Base-by-base conservation (phyloP, 2,888 invertebrate species). In the Boloria selene region DNA sequence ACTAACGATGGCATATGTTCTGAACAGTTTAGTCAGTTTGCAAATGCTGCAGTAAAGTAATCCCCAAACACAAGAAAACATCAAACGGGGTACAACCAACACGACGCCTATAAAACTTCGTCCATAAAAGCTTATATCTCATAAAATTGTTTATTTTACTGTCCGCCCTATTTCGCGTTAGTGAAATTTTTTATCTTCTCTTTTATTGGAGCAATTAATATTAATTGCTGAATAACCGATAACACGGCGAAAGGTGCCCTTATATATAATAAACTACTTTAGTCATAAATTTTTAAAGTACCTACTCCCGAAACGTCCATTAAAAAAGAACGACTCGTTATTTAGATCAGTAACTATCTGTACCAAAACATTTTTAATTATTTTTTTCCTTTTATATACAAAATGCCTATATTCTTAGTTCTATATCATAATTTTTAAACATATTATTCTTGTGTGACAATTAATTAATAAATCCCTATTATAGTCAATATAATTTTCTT, bases 141-240 rank as follows among this genome's bases (percentile, higher is more conserved):
- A 66, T 74, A 73, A 73, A 74, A 70, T 67, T 67, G 68, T 72
- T 73, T 73, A 72, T 69, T 70, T 67, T 63, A 69, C 52, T 49
- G 61, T 55, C 42, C 61, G 63, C 50, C 62, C 68, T 59, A 56
- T 70, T 66, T 68, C 65, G 61, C 68, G 61, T 60, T 61, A 66
- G 63, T 38, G 54, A 58, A 64, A 42, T 64, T 50, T 56, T 63
- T 63, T 60, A 61, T 64, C 54, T 67, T 59, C 38, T 52, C 47
- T 63, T 69, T 69, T 69, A 67, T 61, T 67, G 26, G n/a, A 61
- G 58, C 51, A 59, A 64, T 64, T 67, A 67, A 69, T 61, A 67
- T 69, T 66, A 66, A 68, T 66, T 55, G 69, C 64, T 49, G 55
- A 64, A 44, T 60, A 58, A 49, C 31, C 56, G 60, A 66, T 64